Evolutionary conservation across 2,888 invertebrate species (phyloP).

Genomic region (Drosophila lutescens): DNA sequence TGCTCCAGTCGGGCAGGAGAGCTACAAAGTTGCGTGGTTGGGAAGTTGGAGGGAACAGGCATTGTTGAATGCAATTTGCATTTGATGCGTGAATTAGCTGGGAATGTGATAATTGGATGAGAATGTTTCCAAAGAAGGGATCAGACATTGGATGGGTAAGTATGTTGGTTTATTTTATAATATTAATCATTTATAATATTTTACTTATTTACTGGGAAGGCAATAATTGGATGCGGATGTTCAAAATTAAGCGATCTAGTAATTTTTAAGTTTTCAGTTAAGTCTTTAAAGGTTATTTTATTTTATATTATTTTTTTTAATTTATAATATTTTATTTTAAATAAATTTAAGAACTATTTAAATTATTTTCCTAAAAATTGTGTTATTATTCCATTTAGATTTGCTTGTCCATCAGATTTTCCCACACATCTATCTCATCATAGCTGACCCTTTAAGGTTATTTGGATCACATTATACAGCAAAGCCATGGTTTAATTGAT

Average conservation of each 20-base stretch:
- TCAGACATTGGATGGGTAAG: background rate
- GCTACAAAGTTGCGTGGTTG: background rate
- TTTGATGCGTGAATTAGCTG: conserved; percentile 70
- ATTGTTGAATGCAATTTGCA: conserved; percentile 52
- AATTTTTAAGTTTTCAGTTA: too few species aligned
- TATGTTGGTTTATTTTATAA: too few species aligned
- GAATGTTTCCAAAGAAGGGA: background rate
- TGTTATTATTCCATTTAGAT: too few species aligned
- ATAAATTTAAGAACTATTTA: too few species aligned
- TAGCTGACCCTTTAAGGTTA: background rate
- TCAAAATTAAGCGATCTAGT: too few species aligned
- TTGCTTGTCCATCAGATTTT: background rate
- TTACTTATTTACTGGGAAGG: too few species aligned
- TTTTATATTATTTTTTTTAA: too few species aligned
- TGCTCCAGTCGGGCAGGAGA: background rate
- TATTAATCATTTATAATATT: too few species aligned
- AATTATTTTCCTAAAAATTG: too few species aligned
- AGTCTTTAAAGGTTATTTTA: too few species aligned
- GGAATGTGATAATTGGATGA: conserved; percentile 38
- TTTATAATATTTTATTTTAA: too few species aligned
- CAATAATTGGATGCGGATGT: too few species aligned
- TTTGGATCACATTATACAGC: background rate
- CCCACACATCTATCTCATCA: background rate
- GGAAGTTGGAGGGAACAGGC: conserved; percentile 6
- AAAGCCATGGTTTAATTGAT: conserved; percentile 28